phyloP scores from a whole-genome alignment of 2,888 invertebrate species.

The Sminthurinus aureus region DNA sequence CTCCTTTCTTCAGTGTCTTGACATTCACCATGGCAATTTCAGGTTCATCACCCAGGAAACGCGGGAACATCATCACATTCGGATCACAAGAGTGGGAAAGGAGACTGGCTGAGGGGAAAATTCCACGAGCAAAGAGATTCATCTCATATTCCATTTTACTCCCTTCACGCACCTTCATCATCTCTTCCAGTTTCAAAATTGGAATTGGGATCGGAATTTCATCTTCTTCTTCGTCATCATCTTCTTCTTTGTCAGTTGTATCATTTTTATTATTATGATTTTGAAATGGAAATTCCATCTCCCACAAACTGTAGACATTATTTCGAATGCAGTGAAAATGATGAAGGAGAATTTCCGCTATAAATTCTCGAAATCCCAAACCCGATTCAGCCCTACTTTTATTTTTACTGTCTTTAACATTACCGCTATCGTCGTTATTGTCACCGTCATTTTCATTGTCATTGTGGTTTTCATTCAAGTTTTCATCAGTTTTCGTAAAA shows the following conservation, averaged over 20 bases:
- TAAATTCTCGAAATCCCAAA: not conserved
- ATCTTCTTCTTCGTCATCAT: too few species aligned
- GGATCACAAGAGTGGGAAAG: conserved; percentile 21
- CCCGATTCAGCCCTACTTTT: not conserved
- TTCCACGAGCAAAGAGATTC: conserved; percentile 1
- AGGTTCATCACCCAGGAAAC: not conserved
- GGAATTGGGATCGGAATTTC: not conserved
- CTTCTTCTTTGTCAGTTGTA: too few species aligned
- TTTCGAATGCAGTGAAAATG: not conserved
- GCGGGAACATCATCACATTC: conserved; percentile 6
- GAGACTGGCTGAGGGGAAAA: conserved; percentile 10
- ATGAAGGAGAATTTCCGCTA: conserved; percentile 3
- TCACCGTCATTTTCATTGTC: not conserved
- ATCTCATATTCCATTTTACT: not conserved
- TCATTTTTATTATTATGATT: too few species aligned
- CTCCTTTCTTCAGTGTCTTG: not conserved
- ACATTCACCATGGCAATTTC: conserved; percentile 3
- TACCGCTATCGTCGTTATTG: not conserved
- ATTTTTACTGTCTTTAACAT: not conserved
- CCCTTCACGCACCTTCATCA: not conserved
- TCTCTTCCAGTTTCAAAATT: not conserved
- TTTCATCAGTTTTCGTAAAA: not conserved
- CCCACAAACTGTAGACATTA: conserved; percentile 12
- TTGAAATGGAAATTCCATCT: not conserved
- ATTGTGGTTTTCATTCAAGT: not conserved